Conservation (phyloP, 2,888 invertebrate species). For the Caenorhabditis panamensis region DNA sequence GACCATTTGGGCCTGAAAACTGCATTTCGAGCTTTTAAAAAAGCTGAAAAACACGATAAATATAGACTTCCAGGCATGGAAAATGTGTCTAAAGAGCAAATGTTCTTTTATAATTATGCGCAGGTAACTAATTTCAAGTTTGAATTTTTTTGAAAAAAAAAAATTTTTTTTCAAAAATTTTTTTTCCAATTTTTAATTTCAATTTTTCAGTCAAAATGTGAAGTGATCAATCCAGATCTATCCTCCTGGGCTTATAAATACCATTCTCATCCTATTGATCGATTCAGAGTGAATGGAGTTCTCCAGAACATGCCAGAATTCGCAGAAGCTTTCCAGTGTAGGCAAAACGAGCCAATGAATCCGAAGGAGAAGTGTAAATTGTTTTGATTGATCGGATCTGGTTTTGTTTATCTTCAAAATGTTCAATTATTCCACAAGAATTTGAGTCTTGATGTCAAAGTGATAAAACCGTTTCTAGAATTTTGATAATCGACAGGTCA, state of each 20-base stretch:
- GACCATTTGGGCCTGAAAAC: slow-evolving; percentile 23
- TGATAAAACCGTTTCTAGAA: too few relatives aligned
- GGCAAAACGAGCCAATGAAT: slow-evolving; percentile 10
- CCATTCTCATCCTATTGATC: slow-evolving; percentile 12
- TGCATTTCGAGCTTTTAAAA: slow-evolving; percentile 17
- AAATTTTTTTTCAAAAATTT: not conserved
- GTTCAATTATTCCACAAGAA: too few relatives aligned
- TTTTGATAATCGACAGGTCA: too few relatives aligned
- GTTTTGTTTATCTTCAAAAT: too few relatives aligned
- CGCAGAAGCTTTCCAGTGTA: slow-evolving; percentile 30
- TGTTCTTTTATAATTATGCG: slow-evolving; percentile 40
- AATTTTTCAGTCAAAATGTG: slow-evolving; percentile 32
- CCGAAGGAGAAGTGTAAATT: slow-evolving; percentile 27
- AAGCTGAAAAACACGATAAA: not conserved
- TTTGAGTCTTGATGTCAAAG: too few relatives aligned
- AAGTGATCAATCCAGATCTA: not conserved
- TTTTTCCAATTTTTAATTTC: not conserved
- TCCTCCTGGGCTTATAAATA: not conserved
- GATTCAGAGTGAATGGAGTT: slow-evolving; percentile 42
- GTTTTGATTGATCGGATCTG: too few relatives aligned
- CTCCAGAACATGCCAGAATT: slow-evolving; percentile 41
- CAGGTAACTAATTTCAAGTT: slow-evolving; percentile 14
- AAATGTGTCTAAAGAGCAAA: not conserved
- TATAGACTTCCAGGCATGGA: slow-evolving; percentile 18
- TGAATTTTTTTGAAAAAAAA: too few relatives aligned